Base-by-base conservation (phyloP, 2,113 vertebrate genomes). In the Terrapene triunguis region DNA sequence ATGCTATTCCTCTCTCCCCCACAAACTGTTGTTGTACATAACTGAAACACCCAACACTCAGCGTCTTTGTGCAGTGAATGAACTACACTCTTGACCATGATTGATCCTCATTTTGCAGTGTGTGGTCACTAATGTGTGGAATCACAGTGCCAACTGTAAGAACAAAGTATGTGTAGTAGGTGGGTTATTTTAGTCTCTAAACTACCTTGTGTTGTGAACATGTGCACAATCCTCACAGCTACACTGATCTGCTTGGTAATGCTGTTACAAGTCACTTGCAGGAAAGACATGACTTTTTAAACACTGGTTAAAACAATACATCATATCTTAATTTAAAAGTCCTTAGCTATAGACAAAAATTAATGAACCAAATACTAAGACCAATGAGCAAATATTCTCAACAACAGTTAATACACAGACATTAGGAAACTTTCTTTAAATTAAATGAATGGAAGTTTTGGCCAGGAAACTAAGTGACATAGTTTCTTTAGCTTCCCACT, bases 371-470 rank as follows among this genome's bases (percentile, higher is more conserved):
- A 69, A 47, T 78, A 44, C 42, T 78, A 78, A 47, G 74, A 47
- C 8, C 17, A 78, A 62, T 17, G 32, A 35, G 48, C 13, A 74
- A 2, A 88, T 92, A 76, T 54, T 82, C 88, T 94, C 59, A 81
- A 42, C 51, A 44, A 44, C 47, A 78, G 74, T 78, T 47, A 47
- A 47, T 16, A 47, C 6, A 47, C 3, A 78, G 65, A 82, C 32
- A 88, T 80, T 53, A 51, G 6, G 6, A 81, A 0, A 1, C 9
- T n/a, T 22, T 53, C 29, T 88, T 93, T 55, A 79, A n/a, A 47
- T 78, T 78, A 93, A 83, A 96, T 92, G 27, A 79, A 24, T 82
- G 4, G 55, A 79, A 79, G 82, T 79, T 96, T 94, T 85, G 65
- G 89, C 21, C 89, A 88, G 59, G 62, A 91, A 94, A 94, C 74